Evolutionary conservation across 2,113 vertebrate species (phyloP), one percentile per base, ranked within the genome.

Genomic region (Carassius gibelio): DNA sequence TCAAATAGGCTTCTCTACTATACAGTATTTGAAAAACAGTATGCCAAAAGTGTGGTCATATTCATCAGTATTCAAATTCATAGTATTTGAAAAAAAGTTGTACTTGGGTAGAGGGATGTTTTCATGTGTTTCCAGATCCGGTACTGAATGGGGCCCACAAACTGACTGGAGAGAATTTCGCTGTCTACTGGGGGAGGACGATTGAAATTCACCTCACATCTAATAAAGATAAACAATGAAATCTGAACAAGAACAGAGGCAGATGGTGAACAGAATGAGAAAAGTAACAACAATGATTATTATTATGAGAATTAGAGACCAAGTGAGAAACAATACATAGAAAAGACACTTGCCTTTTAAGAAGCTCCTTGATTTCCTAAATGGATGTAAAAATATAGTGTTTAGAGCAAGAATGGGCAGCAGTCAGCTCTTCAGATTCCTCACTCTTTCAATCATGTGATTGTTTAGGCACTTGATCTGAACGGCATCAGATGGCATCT

Each of bases 101-200:
- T 93, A 95, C 94, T 92, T 91, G 94, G 94, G 81, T 95, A 95
- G n/a, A 95, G 93, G 66, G 89, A 92, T 79, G 85, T 89, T 85
- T 93, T 94, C 94, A 95, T 95, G 88, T 92, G 94, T 80, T 95
- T 95, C 94, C 94, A 95, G 90, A 94, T 93, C 83, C 92, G 91
- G 91, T 95, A 95, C 86, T 95, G 94, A 42, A 94, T 89, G 15
- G 94, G 94, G 9, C 94, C 94, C 50, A 94, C 89, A 87, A 94
- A 93, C 81, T 92, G 92, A 26, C 93, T 91, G 0, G 91, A 90
- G 52, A 85, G 90, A 59, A 94, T 91, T 74, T 94, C 92, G 4
- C 81, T 90, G 83, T 93, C 88, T 81, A 94, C 89, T 15, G 92
- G 86, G 0, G 89, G 79, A 8, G 94, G 93, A 11, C 74, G 89